Evolutionary conservation across 2,888 invertebrate species (phyloP), one percentile per base, ranked within the genome.

Genomic region (Papilio gigon): DNA sequence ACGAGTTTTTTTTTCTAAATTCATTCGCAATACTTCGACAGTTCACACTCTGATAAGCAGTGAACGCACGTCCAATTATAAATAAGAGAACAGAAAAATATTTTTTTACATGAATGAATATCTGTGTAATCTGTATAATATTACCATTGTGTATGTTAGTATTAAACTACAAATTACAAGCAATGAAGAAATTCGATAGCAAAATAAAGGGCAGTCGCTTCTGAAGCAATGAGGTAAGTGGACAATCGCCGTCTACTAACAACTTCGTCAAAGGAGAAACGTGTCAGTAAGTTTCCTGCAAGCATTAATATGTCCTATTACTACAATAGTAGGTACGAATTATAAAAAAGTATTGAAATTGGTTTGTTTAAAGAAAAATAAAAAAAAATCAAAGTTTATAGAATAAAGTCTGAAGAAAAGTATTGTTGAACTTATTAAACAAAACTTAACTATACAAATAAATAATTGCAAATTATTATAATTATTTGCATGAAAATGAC

Each of bases 211-310:
- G 22, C 22, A 50, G 27, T 8, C 2, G 50, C 22, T 47, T 22
- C 12, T 47, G 11, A 47, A 47, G 47, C 27, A 50, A 50, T n/a
- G 27, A 27, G 50, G 20, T 27, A 50, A 50, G 27, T 50, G 50
- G 14, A 50, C 50, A 50, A 27, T 50, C 25, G 25, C 14, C 50
- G 22, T n/a, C 33, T 8, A 33, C 8, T 50, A 50, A 50, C n/a
- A 27, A 50, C 27, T 14, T 50, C 27, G 6, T 50, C 20, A 6
- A 8, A 27, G 25, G 6, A 50, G 50, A 50, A 50, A 50, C 14
- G 9, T n/a, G 11, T 6, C 14, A 27, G 20, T 14, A 14, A 50
- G n/a, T 27, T 50, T 50, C n/a, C 50, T 6, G 4, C 50, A 27
- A 50, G 25, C n/a, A 14, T 50, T 50, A 27, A 0, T 50, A 25